These are phyloP conservation scores for Aurelia aurita complex sp. Pacific DNA, from an alignment of 30 jellyfish, hydroid and myxozoan species.

Conservation along the genomic window DNA sequence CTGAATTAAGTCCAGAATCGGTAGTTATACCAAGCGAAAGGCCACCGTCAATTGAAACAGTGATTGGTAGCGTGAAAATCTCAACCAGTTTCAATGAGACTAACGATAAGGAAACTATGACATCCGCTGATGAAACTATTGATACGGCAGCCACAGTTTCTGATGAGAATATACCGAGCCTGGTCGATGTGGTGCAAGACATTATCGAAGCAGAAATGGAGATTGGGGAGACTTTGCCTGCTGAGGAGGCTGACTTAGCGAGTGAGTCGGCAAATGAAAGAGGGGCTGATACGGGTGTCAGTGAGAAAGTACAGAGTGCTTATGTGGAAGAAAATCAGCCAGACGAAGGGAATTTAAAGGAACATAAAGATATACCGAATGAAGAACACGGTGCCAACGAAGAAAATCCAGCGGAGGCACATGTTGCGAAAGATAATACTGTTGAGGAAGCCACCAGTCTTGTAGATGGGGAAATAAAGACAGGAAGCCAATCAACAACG, in stretches of 20 bases:
- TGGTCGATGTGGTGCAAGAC: too few species aligned
- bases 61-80: conserved; percentile 23
- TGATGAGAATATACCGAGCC: background rate
- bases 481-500: too few species aligned
- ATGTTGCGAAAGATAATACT: too few species aligned
- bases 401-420: too few species aligned
- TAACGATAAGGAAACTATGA: background rate
- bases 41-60: conserved; percentile 35
- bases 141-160: background rate
- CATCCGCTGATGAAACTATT: background rate
- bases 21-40: background rate
- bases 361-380: background rate
- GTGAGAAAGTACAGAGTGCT: background rate
- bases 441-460: too few species aligned
- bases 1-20: conserved; percentile 19
- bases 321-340: background rate
- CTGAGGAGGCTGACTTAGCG: too few species aligned
- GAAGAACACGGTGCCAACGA: too few species aligned
- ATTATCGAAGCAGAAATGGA: too few species aligned
- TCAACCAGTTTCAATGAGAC: conserved; percentile 27
- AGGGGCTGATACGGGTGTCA: background rate
- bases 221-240: too few species aligned
- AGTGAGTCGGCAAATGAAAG: too few species aligned
- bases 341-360: conserved; percentile 1
- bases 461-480: too few species aligned